These are phyloP conservation scores for Scarus forsteni DNA, from an alignment of 2,797 vertebrate genomes.

Conservation along the genomic window DNA sequence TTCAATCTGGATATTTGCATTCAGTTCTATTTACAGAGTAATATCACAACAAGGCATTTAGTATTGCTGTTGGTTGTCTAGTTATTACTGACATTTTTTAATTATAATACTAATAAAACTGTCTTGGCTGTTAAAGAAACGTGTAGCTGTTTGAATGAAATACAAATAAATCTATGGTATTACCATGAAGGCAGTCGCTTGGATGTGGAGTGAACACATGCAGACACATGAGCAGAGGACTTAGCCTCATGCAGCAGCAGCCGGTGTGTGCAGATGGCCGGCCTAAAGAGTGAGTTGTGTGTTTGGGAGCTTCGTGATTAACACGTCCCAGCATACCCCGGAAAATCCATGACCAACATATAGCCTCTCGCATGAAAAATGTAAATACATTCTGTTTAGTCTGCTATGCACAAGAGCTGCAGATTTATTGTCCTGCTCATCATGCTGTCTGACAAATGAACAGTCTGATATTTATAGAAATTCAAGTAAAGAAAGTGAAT, in stretches of 20 bases:
- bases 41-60: neutral
- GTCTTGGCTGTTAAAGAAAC: neutral
- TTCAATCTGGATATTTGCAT: neutral
- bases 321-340: conserved; percentile 71
- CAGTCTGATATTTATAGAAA: neutral
- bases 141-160: neutral
- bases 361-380: conserved; percentile 44
- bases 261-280: conserved; percentile 81
- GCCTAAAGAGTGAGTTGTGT: conserved; percentile 75
- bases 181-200: conserved; percentile 1
- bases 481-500: neutral
- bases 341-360: conserved; percentile 61
- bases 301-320: conserved; percentile 75
- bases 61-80: neutral
- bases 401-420: conserved; percentile 9
- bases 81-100: neutral
- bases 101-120: neutral
- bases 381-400: conserved; percentile 31
- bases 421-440: conserved; percentile 27
- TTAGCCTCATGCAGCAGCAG: conserved; percentile 69
- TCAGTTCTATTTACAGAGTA: neutral
- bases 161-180: conserved; percentile 14
- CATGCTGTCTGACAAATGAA: conserved; percentile 1
- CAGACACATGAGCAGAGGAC: conserved; percentile 38
- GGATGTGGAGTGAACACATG: conserved; percentile 14